A percentile compares a stretch with the other conserved stretches of the same genome.
Conservation (phyloP, 2,797 vertebrate genomes). For the Danio albolineatus region DNA sequence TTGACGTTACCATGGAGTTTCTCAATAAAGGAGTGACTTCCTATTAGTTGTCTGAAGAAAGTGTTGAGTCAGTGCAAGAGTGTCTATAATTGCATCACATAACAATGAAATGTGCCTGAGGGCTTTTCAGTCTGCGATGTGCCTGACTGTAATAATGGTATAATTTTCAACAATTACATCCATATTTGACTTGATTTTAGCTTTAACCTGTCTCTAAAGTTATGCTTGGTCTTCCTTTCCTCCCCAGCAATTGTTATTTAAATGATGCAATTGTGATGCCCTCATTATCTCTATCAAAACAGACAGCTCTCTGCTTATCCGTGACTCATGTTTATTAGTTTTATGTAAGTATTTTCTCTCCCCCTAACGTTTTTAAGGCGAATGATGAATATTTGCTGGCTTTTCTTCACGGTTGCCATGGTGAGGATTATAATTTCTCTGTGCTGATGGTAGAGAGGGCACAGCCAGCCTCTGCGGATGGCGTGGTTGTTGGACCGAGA, state of each 20-base stretch:
- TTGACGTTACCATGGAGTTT: conserved; percentile 45
- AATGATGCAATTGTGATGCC: not conserved
- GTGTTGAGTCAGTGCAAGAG: conserved; percentile 46
- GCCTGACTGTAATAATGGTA: not conserved
- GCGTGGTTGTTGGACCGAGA: conserved; percentile 59
- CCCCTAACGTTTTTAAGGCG: conserved; percentile 1
- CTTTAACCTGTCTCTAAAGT: not conserved
- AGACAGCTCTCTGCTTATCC: not conserved
- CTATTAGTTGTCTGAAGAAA: conserved; percentile 33
- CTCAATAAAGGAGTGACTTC: conserved; percentile 51
- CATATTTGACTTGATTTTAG: not conserved
- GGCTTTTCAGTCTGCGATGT: not conserved
- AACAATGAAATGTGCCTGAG: conserved; percentile 8
- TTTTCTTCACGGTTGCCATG: conserved; percentile 55
- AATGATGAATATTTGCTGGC: conserved; percentile 32
- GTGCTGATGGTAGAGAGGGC: conserved; percentile 67
- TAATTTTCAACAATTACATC: conserved; percentile 6
- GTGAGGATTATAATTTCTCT: conserved; percentile 58
- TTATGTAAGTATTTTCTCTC: conserved; percentile 3
- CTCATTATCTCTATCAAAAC: conserved; percentile 12
- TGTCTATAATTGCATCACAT: conserved; percentile 33
- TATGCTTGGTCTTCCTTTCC: not conserved
- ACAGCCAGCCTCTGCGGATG: conserved; percentile 63
- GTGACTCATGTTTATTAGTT: conserved; percentile 29
- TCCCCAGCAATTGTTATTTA: conserved; percentile 6